Base-by-base conservation (phyloP, 2,113 vertebrate species). In the Alligator mississippiensis region DNA sequence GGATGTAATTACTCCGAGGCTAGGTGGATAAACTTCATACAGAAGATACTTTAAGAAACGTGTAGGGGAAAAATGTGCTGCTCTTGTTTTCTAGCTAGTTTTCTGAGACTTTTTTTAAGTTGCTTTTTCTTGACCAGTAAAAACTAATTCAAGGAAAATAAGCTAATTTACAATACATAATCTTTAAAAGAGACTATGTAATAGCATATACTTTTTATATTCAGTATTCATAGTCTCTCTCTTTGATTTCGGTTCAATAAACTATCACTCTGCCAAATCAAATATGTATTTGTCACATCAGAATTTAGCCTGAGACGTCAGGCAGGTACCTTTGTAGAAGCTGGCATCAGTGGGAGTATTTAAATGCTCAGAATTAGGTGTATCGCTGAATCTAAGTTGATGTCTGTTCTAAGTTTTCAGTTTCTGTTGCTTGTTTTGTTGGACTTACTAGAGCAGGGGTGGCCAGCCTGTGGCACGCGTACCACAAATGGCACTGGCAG, bases 401-500 rank as follows among this genome's bases (percentile, higher is more conserved):
- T 30, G 55, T 93, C 64, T 94, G 74, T 87, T 77, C 80, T 94
- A 85, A 61, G 93, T 96, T 96, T 90, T 77, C 58, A 87, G 18
- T 92, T 96, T 95, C 93, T 91, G 93, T 64, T 92, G 70, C 86
- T 57, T 91, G 78, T 83, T 47, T 47, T 97, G 96, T 93, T 93
- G 95, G 94, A 80, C 89, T 77, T 86, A 84, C 95, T 90, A 88
- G 76, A 75, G 34, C 70, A 59, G 47, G 47, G 47, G 47, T 47
- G 47, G 47, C 47, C 47, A 47, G 47, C 47, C 47, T 47, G 47
- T 47, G 47, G 47, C 47, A 47, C 9, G 9, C 47, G 9, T 47
- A 47, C 47, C 47, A 47, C 47, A 47, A 9, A 47, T 47, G 47
- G 47, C 47, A 9, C 47, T 9, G 47, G 47, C 47, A 47, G 47